Evolutionary conservation across 2,888 invertebrate species (phyloP).

Genomic region (Pterostichus madidus): DNA sequence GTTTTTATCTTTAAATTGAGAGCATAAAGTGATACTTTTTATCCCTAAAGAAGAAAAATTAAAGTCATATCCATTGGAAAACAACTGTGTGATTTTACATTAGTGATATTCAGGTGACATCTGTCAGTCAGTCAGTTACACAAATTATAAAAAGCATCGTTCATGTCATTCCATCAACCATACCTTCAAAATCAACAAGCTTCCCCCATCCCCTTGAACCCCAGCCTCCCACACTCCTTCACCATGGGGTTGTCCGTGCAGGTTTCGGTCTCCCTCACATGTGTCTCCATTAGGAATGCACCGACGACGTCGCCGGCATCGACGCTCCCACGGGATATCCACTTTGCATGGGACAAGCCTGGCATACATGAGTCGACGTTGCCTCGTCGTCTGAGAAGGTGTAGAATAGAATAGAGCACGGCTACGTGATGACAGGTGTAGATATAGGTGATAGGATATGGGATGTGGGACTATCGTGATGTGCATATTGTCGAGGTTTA

Average conservation of each 20-base stretch:
- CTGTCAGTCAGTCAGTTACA: no score
- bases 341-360: slow-evolving; percentile 71
- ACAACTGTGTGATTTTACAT: no score
- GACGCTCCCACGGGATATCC: slow-evolving; percentile 70
- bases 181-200: no score
- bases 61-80: no score
- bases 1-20: no score
- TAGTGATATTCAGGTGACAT: no score
- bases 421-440: slow-evolving; percentile 19
- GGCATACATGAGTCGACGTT: slow-evolving; percentile 67
- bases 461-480: slow-evolving; percentile 1
- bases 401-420: neutral
- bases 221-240: no score
- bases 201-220: no score
- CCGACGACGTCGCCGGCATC: slow-evolving; percentile 68
- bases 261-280: slow-evolving; percentile 63
- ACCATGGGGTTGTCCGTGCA: slow-evolving; percentile 46
- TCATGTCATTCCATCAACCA: no score
- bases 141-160: no score
- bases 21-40: no score
- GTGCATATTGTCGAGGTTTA: neutral
- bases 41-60: no score
- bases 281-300: slow-evolving; percentile 70
- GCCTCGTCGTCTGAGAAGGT: slow-evolving; percentile 10
- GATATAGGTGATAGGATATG: neutral